phyloP scores from a whole-genome alignment of 2,797 vertebrate genomes.

The Sciurus carolinensis region DNA sequence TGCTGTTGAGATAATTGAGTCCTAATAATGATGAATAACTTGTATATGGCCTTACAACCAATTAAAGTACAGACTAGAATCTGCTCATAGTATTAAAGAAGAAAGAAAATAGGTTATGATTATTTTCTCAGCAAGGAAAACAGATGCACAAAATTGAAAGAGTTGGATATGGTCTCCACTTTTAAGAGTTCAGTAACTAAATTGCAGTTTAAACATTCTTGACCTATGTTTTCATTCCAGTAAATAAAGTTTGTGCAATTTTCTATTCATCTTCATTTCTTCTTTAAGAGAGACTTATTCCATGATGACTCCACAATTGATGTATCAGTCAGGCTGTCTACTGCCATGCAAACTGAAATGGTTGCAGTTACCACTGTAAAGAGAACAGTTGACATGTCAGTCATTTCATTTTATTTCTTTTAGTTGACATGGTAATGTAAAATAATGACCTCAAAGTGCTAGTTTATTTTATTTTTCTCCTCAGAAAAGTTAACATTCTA shows the following conservation, averaged over 20 bases:
- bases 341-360: neutral
- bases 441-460: neutral
- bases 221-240: neutral
- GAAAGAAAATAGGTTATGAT: neutral
- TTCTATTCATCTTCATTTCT: neutral
- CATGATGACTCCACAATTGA: neutral
- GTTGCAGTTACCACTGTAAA: neutral
- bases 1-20: neutral
- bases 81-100: neutral
- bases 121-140: neutral
- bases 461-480: neutral
- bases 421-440: neutral
- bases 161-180: neutral
- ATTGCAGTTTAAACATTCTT: neutral
- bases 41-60: neutral
- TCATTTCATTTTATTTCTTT: neutral
- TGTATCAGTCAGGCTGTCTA: neutral
- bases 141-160: neutral
- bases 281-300: neutral
- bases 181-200: conserved; percentile 18
- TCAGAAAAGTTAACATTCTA: neutral
- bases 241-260: neutral
- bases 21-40: neutral
- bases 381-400: neutral
- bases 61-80: neutral